Evolutionary conservation across 2,797 vertebrate species (phyloP), one percentile per base, ranked within the genome.

Genomic region (Syndactyla subalaris): DNA sequence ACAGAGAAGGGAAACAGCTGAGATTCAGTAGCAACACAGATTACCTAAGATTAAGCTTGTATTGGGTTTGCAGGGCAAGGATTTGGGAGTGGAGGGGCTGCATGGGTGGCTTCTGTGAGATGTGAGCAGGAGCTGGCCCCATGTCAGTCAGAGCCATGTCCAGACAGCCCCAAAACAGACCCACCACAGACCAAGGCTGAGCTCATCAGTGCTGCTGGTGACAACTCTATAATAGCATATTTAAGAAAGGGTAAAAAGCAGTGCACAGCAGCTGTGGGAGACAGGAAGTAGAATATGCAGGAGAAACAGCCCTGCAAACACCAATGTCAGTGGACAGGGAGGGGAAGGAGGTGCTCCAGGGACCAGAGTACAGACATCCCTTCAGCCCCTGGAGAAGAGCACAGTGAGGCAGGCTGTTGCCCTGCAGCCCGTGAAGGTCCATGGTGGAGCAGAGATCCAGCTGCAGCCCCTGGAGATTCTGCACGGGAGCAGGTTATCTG

Each of bases 1-100:
- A 26, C 57, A 89, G 71, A 68, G 73, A 94, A 59, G 94, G 93
- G 92, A 95, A 95, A 93, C 90, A 93, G 85, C 90, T 96, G 94
- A 96, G 92, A 96, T 95, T 94, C 85, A 58, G 65, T 17, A 75
- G 68, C 2, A 2, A 17, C 46, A 23, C 48, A 81, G 27, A 49
- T 88, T 95, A 73, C 49, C 72, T 34, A 29, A 77, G 61, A 39
- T 23, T 20, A 74, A 46, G 29, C 43, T 76, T 32, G 21, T 12
- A 8, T 2, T 57, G 63, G 58, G 27, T 66, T 79, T 65, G 38
- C 29, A 77, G n/a, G 15, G 52, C 18, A 34, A 74, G 36, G 26
- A 38, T 92, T 86, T 17, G 41, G 65, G 34, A 19, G n/a, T 18
- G 1, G 38, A 86, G 34, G 19, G 46, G 39, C 81, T 78, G 59